Evolutionary conservation across 2,888 invertebrate species (phyloP), one percentile per base, ranked within the genome.

Genomic region (Xanthorhoe spadicearia): DNA sequence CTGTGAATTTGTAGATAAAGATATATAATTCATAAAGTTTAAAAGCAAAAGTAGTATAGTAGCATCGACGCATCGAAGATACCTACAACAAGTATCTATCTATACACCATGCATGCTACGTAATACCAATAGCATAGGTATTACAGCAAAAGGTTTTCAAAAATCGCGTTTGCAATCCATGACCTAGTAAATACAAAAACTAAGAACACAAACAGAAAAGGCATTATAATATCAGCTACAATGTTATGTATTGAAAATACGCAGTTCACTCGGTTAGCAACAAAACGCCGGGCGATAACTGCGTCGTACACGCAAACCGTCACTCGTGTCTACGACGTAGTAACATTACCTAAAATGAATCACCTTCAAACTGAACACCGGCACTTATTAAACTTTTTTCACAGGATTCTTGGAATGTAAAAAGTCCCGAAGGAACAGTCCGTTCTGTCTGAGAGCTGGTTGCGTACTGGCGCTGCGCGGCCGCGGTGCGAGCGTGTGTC

Each of bases 231-330:
- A 53, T 19, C 55, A 63, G 66, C 72, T 82, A 83, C 78, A 77
- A 68, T 77, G 76, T 81, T 73, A 73, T 69, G 38, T 19, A 54
- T 52, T 72, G 73, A 72, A 77, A 83, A 84, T 68, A 90, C 90
- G 92, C 90, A 91, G 86, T 89, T 75, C 75, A 82, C 78, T 83
- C 86, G 80, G 86, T 85, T 92, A 89, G 92, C 88, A 92, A 92
- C 92, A 87, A 86, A 87, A 84, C 78, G 77, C 88, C 88, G 86
- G 80, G 83, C 76, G 82, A 83, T 83, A 85, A 91, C 86, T 92
- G 89, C 92, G 91, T 87, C 91, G 90, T 66, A 69, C 49, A 55
- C 82, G 80, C 23, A 23, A 3, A 80, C 77, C 82, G 84, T 83
- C 32, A 7, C 32, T 32, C 32, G 5, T 32, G 5, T 85, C 81